Evolutionary conservation across 2,113 vertebrate genomes (phyloP), one percentile per base, ranked within the genome.

Genomic region (Tringa solitaria): DNA sequence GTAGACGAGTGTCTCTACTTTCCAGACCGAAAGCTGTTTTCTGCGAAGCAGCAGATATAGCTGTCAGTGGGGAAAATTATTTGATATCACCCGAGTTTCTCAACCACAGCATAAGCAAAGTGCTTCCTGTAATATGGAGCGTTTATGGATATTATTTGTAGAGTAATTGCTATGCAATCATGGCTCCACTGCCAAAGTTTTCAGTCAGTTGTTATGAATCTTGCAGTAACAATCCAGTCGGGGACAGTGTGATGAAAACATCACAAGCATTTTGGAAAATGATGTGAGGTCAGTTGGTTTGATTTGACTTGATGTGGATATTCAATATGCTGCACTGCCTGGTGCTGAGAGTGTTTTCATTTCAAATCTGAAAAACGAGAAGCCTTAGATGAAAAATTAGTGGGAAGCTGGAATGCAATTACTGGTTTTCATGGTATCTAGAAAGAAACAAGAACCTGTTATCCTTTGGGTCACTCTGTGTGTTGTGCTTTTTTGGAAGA

Each of bases 101-200:
- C 84, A 93, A 92, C 83, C 70, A 92, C 90, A 80, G 69, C 65
- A 18, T 63, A 90, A 92, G 70, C 69, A 72, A 95, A 97, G 80
- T 88, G 51, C 39, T 95, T 79, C 72, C 92, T 97, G 94, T 96
- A 84, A 95, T 89, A 81, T 37, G 73, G 92, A 95, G 54, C 72
- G 73, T 95, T 97, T 97, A 86, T 89, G 50, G 70, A 90, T 90
- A 97, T 87, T 73, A 95, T 95, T 93, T 85, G 92, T 86, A 77
- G 74, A 95, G 93, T 95, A 97, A 97, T 92, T 96, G 94, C 83
- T 6, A 12, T 77, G 87, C 80, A 94, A 85, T 95, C 90, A 53
- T 43, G 54, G 82, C 87, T 96, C 69, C 65, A 67, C 85, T 96
- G 90, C 69, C 93, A 87, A 93, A 78, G 46, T 90, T 90, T 97